phyloP scores from a whole-genome alignment of 2,797 vertebrate genomes.

The Trichosurus vulpecula region DNA sequence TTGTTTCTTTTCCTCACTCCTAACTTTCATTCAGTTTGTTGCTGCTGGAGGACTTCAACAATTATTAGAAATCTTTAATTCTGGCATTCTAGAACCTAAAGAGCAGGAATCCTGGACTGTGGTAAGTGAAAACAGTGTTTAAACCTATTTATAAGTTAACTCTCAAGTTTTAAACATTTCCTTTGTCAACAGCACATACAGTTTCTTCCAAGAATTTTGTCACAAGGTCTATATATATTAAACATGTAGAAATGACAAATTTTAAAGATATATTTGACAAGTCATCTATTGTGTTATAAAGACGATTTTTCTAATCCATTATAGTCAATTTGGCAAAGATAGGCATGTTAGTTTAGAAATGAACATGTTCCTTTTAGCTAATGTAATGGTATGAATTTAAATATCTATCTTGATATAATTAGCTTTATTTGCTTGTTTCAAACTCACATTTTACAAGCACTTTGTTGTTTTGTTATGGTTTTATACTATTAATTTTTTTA shows the following conservation, averaged over 20 bases:
- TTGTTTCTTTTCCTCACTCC: slow-evolving; percentile 61
- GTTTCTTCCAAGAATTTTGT: background rate
- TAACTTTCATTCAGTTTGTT: slow-evolving; percentile 90
- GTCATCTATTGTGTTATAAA: background rate
- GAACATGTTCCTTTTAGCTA: background rate
- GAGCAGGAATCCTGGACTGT: slow-evolving; percentile 99
- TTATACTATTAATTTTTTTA: background rate
- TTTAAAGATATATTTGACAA: background rate
- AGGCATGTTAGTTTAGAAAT: slow-evolving; percentile 26
- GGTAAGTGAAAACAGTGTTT: slow-evolving; percentile 84
- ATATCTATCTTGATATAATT: background rate
- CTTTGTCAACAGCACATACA: background rate
- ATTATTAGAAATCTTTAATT: slow-evolving; percentile 97
- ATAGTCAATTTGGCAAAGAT: slow-evolving; percentile 6
- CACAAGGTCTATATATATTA: background rate
- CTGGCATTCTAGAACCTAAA: slow-evolving; percentile 96
- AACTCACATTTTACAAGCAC: background rate
- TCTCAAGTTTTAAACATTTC: slow-evolving; percentile 10
- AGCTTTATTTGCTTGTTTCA: background rate
- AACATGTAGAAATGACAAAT: slow-evolving; percentile 12
- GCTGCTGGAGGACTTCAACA: slow-evolving; percentile 97
- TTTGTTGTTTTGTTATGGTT: slow-evolving; percentile 28
- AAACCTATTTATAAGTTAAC: background rate
- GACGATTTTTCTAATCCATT: background rate
- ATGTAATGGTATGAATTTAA: slow-evolving; percentile 8